Evolutionary conservation across 1,140 invertebrate species (phyloP).

Genomic region (Rhyacophila brunnea): DNA sequence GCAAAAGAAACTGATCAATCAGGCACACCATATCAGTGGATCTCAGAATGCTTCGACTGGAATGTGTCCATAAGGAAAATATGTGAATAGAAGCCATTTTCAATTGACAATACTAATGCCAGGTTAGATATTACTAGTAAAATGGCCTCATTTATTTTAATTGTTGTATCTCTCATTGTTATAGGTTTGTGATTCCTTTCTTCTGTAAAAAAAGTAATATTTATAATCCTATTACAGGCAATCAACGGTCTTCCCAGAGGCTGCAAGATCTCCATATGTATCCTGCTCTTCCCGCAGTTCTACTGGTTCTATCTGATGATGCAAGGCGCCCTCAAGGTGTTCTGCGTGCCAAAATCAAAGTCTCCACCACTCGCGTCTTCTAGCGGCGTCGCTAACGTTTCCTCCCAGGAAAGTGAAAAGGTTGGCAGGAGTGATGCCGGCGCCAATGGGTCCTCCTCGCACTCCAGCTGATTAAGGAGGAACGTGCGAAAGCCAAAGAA

Average conservation of each 20-base stretch:
- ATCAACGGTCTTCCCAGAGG: conserved; percentile 56
- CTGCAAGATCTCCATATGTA: conserved; percentile 63
- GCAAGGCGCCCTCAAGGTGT: conserved; percentile 59
- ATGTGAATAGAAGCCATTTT: too few relatives aligned
- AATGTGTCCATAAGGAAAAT: too few relatives aligned
- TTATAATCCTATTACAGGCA: conserved; percentile 45
- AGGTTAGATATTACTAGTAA: too few relatives aligned
- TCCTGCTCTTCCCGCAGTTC: conserved; percentile 64
- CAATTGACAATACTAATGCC: too few relatives aligned
- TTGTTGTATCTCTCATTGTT: too few relatives aligned
- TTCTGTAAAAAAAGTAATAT: too few relatives aligned
- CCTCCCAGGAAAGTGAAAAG: not conserved
- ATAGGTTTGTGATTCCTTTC: too few relatives aligned
- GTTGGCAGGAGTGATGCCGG: not conserved
- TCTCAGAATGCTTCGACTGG: too few relatives aligned
- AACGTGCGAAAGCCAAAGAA: conserved; percentile 10
- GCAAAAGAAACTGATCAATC: too few relatives aligned
- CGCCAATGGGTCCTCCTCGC: conserved; percentile 12
- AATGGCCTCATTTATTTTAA: too few relatives aligned
- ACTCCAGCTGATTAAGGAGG: conserved; percentile 29
- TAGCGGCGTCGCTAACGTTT: not conserved
- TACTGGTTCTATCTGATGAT: conserved; percentile 73
- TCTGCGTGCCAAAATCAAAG: conserved; percentile 30
- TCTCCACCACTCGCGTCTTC: not conserved
- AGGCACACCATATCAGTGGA: too few relatives aligned